Base-by-base conservation (phyloP, 2,797 vertebrate species). In the Somateria mollissima region DNA sequence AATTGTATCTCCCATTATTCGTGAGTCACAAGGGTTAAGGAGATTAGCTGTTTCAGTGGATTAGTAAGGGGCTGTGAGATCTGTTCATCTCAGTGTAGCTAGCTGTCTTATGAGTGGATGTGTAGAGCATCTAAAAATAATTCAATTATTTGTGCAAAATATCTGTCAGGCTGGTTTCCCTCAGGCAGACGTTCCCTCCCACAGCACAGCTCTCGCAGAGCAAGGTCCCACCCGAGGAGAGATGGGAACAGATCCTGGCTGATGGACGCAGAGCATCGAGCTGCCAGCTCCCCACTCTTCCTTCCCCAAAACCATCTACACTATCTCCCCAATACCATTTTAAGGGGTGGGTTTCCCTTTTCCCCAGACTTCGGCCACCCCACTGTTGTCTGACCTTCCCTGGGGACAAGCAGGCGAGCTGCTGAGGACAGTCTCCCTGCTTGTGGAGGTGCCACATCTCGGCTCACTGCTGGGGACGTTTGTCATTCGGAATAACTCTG, bases 111-210 rank as follows among this genome's bases (percentile, higher is more conserved):
- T 2, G 36, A 95, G 71, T 90, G 73, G 85, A 94, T 94, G 77
- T 84, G 88, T 88, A 90, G 87, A 95, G 67, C 83, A 84, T 92
- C 94, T 96, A 94, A 96, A 96, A 95, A 97, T 96, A 96, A 92
- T 94, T 83, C 79, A 92, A 72, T 92, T 91, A 91, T 94, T 94
- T 92, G 90, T 65, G 81, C 91, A 94, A 96, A 96, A 77, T 91
- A 90, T 90, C 85, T 65, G 74, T 91, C 95, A 94, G 77, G 74
- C 87, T 84, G 73, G 61, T 90, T 95, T 91, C 85, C 90, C 90
- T 91, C 54, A n/a, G 91, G 89, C 92, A 80, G 58, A n/a, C 24
- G 0, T 57, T 94, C 0, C 0, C 85, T 90, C 82, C 74, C 69
- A 67, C 71, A 79, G 87, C 6, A 2, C 56, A 2, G 60, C 74